A percentile compares a stretch with the other conserved stretches of the same genome.
Evolutionary conservation across 2,888 invertebrate species (phyloP).

Genomic region (Hirtodrosophila trivittata): DNA sequence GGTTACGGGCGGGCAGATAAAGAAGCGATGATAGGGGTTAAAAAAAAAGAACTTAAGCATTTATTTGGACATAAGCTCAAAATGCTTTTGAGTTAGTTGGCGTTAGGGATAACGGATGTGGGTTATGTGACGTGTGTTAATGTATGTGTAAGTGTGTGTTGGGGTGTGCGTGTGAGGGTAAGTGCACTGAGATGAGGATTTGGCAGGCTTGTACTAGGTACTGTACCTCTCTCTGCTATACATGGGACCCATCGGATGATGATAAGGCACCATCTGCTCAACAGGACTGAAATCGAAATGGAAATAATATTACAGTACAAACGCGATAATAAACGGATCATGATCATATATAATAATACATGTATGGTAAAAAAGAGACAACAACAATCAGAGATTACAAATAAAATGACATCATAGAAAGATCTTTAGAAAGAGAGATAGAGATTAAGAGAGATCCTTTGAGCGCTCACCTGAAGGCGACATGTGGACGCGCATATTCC

Average conservation of each 20-base stretch:
- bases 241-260: slow-evolving; percentile 85
- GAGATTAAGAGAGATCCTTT: not conserved
- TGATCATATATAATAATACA: slow-evolving; percentile 4
- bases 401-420: slow-evolving; percentile 16
- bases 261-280: slow-evolving; percentile 85
- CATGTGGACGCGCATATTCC: slow-evolving; percentile 97
- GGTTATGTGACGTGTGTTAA: not conserved
- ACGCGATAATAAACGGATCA: slow-evolving; percentile 43
- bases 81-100: slow-evolving; percentile 38
- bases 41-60: slow-evolving; percentile 31
- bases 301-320: slow-evolving; percentile 75
- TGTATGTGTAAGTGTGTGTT: not conserved
- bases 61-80: slow-evolving; percentile 45
- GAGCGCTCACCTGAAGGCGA: slow-evolving; percentile 88
- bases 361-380: slow-evolving; percentile 25
- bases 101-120: slow-evolving; percentile 14
- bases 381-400: slow-evolving; percentile 28
- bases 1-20: slow-evolving; percentile 50
- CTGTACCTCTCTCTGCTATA: slow-evolving; percentile 85
- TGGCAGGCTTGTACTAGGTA: slow-evolving; percentile 70
- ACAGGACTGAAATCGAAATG: slow-evolving; percentile 84
- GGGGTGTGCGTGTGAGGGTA: slow-evolving; percentile 6
- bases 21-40: slow-evolving; percentile 30
- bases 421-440: no score
- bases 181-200: slow-evolving; percentile 54